A percentile compares a stretch with the other conserved stretches of the same genome.
phyloP scores from a whole-genome alignment of 2,797 vertebrate genomes.

The Lacerta bilineata region DNA sequence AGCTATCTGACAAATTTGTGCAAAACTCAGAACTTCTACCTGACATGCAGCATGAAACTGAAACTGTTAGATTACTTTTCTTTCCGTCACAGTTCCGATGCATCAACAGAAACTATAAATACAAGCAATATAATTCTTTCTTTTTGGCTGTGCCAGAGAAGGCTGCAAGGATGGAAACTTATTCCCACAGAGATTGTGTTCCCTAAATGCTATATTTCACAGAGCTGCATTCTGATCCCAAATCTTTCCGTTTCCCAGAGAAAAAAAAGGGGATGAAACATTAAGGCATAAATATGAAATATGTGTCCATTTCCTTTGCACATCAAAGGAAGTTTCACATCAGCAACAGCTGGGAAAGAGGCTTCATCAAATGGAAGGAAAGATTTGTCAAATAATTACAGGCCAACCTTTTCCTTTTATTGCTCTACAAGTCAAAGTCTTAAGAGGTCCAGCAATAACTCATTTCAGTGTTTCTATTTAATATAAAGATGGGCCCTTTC shows the following conservation, averaged over 20 bases:
- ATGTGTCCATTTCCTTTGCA: accelerated
- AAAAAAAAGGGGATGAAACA: constrained; percentile 32
- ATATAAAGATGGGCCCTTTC: constrained; percentile 6
- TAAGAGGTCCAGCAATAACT: constrained; percentile 9
- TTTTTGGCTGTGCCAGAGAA: neutral
- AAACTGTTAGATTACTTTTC: neutral
- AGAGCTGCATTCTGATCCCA: constrained; percentile 18
- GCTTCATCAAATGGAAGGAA: constrained; percentile 15
- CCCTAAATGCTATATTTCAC: neutral
- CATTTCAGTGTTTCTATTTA: neutral
- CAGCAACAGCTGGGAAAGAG: neutral
- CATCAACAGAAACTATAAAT: constrained; percentile 7
- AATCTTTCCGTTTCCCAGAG: constrained; percentile 5
- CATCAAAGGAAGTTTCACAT: neutral
- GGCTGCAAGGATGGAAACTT: neutral
- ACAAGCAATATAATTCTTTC: neutral
- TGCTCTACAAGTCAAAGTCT: neutral
- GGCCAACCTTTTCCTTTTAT: constrained; percentile 32
- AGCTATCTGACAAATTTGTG: neutral
- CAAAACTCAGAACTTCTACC: constrained; percentile 1
- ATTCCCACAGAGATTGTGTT: neutral
- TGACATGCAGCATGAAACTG: neutral
- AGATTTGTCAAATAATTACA: constrained; percentile 22
- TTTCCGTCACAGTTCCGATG: neutral
- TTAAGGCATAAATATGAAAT: constrained; percentile 26